Base-by-base conservation (phyloP, 2,797 vertebrate species). In the Anabas testudineus region DNA sequence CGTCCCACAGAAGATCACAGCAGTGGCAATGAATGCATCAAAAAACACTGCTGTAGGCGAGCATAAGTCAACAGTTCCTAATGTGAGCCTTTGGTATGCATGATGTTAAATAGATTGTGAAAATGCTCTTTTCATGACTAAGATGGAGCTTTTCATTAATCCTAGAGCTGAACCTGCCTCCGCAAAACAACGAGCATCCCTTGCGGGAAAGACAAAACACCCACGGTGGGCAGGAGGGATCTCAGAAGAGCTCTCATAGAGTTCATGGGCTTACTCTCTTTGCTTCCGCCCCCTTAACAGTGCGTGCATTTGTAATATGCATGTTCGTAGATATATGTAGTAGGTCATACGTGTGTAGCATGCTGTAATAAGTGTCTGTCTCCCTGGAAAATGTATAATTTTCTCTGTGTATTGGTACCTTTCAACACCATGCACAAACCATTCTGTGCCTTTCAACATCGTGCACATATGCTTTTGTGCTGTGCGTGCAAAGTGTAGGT, bases 81-180 rank as follows among this genome's bases (percentile, higher is more conserved):
- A 92, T 91, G 90, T 81, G 78, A 88, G 89, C 86, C 88, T 81
- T 89, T 89, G 88, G 83, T 92, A 89, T 86, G 90, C 81, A 87
- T 82, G 81, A 87, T 90, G 91, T 88, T 93, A 92, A 92, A 91
- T 91, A 93, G 88, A 91, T 91, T 91, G 90, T 91, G 86, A 91
- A 93, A 93, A 90, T 87, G 84, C 87, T 89, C 86, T 85, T 91
- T 93, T 92, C 90, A 88, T 90, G 90, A 92, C 88, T 86, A 92
- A 92, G 92, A 94, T 88, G 90, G 83, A 92, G 91, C 91, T 93
- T 92, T 94, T 93, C 91, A 94, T 94, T 94, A 94, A 93, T 94
- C 93, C 91, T 71, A 45, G 80, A 90, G 86, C 86, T 82, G 85
- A 92, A 90, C 87, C 90, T 93, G 91, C 94, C 93, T 91, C 91